phyloP scores from a whole-genome alignment of 2,888 invertebrate species.

The Polyommatus iphigenia region DNA sequence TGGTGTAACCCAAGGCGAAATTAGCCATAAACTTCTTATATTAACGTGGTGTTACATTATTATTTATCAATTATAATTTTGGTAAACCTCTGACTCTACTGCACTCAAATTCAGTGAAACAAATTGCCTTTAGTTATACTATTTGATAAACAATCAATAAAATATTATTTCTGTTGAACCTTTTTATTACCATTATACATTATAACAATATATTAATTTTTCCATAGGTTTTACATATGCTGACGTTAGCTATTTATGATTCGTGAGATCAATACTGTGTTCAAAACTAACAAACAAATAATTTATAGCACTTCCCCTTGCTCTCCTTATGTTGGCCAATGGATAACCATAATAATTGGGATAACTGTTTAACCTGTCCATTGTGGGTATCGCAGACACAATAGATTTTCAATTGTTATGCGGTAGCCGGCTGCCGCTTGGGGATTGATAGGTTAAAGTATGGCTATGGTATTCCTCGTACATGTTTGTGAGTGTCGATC shows the following conservation, averaged over 20 bases:
- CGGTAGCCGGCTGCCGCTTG: no score
- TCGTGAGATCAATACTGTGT: conserved; percentile 30
- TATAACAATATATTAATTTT: conserved; percentile 31
- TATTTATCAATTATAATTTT: no score
- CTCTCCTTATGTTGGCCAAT: not conserved
- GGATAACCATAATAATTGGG: not conserved
- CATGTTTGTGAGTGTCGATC: not conserved
- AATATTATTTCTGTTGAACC: not conserved
- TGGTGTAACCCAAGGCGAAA: not conserved
- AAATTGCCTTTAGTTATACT: not conserved
- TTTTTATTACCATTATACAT: conserved; percentile 30
- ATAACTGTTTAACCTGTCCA: no score
- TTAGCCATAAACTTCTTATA: no score
- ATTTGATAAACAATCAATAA: not conserved
- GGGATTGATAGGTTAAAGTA: not conserved
- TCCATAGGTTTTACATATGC: conserved; percentile 25
- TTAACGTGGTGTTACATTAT: not conserved
- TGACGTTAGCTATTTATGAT: conserved; percentile 27
- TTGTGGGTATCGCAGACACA: no score
- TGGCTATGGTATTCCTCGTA: not conserved
- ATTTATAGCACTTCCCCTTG: conserved; percentile 4
- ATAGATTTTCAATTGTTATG: no score
- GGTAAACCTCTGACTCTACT: not conserved
- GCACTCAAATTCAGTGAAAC: not conserved
- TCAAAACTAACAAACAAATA: conserved; percentile 25